Evolutionary conservation across 2,113 vertebrate species (phyloP), one percentile per base, ranked within the genome.

Genomic region (Dunckerocampus dactyliophorus): DNA sequence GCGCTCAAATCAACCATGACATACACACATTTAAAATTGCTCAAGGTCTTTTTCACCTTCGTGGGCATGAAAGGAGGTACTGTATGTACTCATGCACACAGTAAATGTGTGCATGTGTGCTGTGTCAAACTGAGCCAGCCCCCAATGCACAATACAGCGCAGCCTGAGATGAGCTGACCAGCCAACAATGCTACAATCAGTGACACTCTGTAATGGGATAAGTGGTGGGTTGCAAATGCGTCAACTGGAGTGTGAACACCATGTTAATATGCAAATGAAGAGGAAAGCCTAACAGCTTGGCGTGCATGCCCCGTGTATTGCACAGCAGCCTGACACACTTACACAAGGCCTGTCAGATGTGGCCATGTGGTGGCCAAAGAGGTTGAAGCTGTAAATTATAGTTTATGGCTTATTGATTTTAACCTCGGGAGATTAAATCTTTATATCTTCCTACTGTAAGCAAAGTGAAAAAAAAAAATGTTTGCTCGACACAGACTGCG

Each of bases 161-260:
- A 46, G 34, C 39, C 20, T 60, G 60, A 75, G 71, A 68, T 12
- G 51, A 77, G 63, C 71, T 65, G 71, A 71, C 48, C 67, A 66
- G 65, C 77, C 83, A 82, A 84, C 82, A 79, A 77, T 69, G 65
- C 70, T 22, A 59, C 21, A 42, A 79, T 72, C 59, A 57, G 73
- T 75, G 78, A 83, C 75, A 77, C 74, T 24, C 63, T 39, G 74
- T 87, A 88, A 88, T 88, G 78, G 82, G 80, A 79, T 87, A 90
- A 88, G 80, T 82, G 85, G 86, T 62, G 53, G 79, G 68, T 82
- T 85, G 79, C 85, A 87, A 84, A 87, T 76, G 85, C 85, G 83
- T 76, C 83, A 88, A 84, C 72, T 80, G 69, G 78, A 85, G 83
- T 85, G 79, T 88, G 82, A 88, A 87, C 59, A 48, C 42, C 69